Percentiles rank a stretch among this genome's conserved stretches.
Evolutionary conservation across 2,797 vertebrate species (phyloP).

Genomic region (Mormyrops boulengeri): DNA sequence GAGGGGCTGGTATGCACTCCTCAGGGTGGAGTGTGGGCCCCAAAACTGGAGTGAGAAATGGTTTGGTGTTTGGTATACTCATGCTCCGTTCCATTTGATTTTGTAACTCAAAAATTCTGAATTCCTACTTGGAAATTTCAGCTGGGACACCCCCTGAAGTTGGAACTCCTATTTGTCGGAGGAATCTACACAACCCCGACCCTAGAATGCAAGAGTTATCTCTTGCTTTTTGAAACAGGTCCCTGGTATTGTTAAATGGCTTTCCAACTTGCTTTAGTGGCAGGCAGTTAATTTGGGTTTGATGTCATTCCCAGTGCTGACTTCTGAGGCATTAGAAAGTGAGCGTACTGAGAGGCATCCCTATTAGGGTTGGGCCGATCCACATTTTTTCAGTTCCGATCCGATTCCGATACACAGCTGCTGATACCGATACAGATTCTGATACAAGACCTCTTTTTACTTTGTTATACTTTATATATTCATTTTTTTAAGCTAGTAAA

Average conservation of each 20-base stretch:
- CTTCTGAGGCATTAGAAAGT: not conserved
- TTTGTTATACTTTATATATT: no score
- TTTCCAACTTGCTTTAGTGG: not conserved
- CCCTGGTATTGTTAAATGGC: not conserved
- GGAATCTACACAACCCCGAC: no score
- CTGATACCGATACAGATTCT: no score
- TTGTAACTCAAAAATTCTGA: not conserved
- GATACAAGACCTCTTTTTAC: no score
- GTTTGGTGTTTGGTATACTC: not conserved
- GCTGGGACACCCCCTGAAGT: not conserved
- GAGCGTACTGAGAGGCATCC: not conserved
- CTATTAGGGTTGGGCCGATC: no score
- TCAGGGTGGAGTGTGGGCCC: not conserved
- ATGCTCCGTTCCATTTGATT: not conserved
- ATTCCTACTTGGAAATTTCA: not conserved
- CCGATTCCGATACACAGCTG: no score
- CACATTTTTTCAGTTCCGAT: no score
- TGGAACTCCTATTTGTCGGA: no score
- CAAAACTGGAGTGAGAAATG: not conserved
- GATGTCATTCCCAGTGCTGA: not conserved
- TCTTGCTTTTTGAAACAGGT: not conserved
- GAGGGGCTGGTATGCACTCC: not conserved
- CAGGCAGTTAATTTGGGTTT: not conserved
- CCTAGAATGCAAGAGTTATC: no score
- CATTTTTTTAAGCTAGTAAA: no score